A percentile compares a stretch with the other conserved stretches of the same genome.
These are phyloP conservation scores for Drosophila nr. perissopoda DNA, from an alignment of 2,888 invertebrate genomes.

Conservation along the genomic window DNA sequence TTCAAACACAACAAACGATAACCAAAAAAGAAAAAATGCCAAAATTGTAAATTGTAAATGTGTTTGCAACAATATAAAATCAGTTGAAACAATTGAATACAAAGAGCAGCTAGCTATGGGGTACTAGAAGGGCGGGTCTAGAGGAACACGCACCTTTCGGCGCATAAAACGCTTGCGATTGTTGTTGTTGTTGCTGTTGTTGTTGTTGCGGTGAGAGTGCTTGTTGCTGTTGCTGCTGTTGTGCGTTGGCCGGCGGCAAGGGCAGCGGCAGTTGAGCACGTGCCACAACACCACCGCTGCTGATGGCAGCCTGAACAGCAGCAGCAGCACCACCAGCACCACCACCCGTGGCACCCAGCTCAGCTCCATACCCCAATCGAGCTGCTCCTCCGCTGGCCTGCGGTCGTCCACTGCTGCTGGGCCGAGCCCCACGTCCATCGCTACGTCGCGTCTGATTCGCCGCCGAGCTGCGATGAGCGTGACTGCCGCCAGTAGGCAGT, in stretches of 20 bases:
- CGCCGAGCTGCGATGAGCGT: slow-evolving; percentile 85
- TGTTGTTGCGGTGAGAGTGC: slow-evolving; percentile 73
- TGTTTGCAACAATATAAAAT: slow-evolving; percentile 44
- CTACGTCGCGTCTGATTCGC: slow-evolving; percentile 84
- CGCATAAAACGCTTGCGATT: slow-evolving; percentile 88
- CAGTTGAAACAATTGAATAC: slow-evolving; percentile 41
- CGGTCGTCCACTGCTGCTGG: slow-evolving; percentile 74
- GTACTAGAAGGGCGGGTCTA: not conserved
- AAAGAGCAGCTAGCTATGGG: slow-evolving; percentile 14
- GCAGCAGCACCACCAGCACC: slow-evolving; percentile 46
- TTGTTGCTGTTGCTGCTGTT: slow-evolving; percentile 64
- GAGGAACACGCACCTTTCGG: slow-evolving; percentile 88
- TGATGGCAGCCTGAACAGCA: slow-evolving; percentile 69
- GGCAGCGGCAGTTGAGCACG: slow-evolving; percentile 82
- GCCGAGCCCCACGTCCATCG: slow-evolving; percentile 85
- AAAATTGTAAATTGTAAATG: slow-evolving; percentile 61
- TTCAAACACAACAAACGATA: slow-evolving; percentile 31
- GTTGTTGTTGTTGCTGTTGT: slow-evolving; percentile 72
- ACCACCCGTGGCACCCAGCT: slow-evolving; percentile 58
- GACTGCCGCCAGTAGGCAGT: slow-evolving; percentile 78
- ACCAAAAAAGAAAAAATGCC: slow-evolving; percentile 41
- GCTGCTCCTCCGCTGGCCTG: slow-evolving; percentile 56
- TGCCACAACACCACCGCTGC: slow-evolving; percentile 78
- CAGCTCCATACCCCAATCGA: slow-evolving; percentile 79
- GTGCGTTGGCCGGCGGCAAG: slow-evolving; percentile 73